Evolutionary conservation across 2,888 invertebrate genomes (phyloP), one percentile per base, ranked within the genome.

Genomic region (Caenorhabditis sinica): DNA sequence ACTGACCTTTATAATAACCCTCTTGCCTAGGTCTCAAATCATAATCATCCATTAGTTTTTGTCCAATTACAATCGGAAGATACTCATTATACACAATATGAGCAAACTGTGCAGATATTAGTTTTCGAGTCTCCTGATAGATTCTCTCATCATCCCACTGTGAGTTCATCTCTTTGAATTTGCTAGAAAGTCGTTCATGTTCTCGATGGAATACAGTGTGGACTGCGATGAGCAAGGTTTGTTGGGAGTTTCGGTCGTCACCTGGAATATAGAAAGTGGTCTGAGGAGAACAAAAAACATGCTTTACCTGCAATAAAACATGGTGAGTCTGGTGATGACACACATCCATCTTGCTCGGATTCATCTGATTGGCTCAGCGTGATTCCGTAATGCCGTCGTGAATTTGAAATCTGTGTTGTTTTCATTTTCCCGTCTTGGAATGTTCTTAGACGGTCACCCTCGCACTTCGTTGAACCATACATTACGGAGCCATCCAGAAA

Each of bases 21-120:
- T 80, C 82, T 0, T 95, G 95, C 88, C 95, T 93, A 11, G 97
- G 94, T 87, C 96, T 96, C 68, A 98, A 93, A 9, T 96, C 96
- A 92, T 97, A 97, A 8, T 96, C 94, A 91, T 96, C 96, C 85
- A 97, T 95, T 20, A 96, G 96, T 89, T 96, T 96, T 95, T 96
- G 96, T 6, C 97, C 97, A 17, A 98, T 94, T 0, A 89, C 94
- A 73, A 97, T 95, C 0, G 97, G 98, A 73, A 98, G 93, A 74
- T 92, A 94, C 86, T 94, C 93, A 33, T 90, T 90, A 89, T 92
- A 94, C 5, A 93, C 91, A 33, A 94, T 92, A 82, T 93, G 93
- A 72, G 93, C 94, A 96, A 97, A 90, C 58, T 93, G 87, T 9
- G 93, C 94, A 0, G 90, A 90, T 2, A 93, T 86, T 36, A 94